Evolutionary conservation across 2,113 vertebrate species (phyloP).

Genomic region (Myotis davidii): DNA sequence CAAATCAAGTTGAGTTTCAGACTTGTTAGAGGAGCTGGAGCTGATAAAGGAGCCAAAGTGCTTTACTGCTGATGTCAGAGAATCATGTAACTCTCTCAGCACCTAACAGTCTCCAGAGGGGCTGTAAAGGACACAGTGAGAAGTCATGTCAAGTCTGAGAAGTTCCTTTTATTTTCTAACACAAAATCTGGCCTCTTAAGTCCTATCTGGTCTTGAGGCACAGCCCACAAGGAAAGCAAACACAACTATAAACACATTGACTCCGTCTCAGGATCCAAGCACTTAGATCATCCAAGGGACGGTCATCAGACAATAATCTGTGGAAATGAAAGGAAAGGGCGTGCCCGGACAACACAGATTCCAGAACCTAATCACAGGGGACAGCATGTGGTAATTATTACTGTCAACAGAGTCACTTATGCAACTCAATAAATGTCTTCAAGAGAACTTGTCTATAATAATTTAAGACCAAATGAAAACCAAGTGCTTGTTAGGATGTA

Average conservation of each 20-base stretch:
- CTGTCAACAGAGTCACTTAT: neutral
- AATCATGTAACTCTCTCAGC: neutral
- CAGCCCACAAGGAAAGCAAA: neutral
- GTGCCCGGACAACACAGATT: neutral
- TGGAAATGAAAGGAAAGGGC: neutral
- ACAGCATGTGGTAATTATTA: neutral
- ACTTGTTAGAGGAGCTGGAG: neutral
- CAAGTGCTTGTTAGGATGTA: neutral
- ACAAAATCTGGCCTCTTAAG: constrained; percentile 44
- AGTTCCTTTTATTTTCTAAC: neutral
- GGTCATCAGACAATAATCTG: neutral
- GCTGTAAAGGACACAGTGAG: neutral
- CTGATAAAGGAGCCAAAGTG: neutral
- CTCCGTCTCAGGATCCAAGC: neutral
- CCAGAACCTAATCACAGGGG: neutral
- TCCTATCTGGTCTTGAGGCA: neutral
- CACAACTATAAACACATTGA: neutral
- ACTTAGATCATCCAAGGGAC: neutral
- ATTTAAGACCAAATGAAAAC: neutral
- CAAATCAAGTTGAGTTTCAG: neutral
- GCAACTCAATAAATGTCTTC: neutral
- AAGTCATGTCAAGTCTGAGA: neutral
- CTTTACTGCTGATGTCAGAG: neutral
- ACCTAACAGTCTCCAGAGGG: neutral
- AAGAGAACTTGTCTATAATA: neutral